Base-by-base conservation (phyloP, 2,113 vertebrate genomes). In the Balaenoptera acutorostrata region DNA sequence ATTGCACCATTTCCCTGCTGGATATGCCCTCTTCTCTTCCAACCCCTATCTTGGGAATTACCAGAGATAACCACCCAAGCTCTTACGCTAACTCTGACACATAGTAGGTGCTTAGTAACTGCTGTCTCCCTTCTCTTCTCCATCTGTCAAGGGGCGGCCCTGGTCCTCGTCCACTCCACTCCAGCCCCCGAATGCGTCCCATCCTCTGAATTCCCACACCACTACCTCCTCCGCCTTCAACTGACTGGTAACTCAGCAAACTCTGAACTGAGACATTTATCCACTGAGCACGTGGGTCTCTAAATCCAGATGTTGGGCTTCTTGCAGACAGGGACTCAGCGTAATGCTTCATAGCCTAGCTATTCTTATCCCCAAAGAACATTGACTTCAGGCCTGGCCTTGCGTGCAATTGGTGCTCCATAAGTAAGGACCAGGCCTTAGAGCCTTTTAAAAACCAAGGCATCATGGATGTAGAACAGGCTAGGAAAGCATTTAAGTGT, bases 151-250 rank as follows among this genome's bases (percentile, higher is more conserved):
- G n/a, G 77, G 20, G n/a, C 41, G 36, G 23, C 14, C 64, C 44
- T 55, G n/a, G 23, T 36, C n/a, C 71, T 21, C 1, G 13, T 68
- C 8, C 88, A 72, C 11, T 18, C 49, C 9, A 31, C 25, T 8
- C 14, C 33, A 14, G n/a, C 9, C 57, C 49, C 33, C 7, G 4
- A 6, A 46, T 23, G 6, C 0, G 0, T 12, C 31, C 52, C 18
- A 18, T 61, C 33, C 63, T 91, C 84, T 71, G 77, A 66, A 61
- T 41, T 61, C 71, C 55, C 17, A 17, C 1, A 49, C 61, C 9
- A 2, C n/a, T 69, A 21, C 21, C 17, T 36, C 83, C 41, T 77
- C 55, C 57, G 10, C 33, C 15, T 63, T 39, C 20, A 14, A 4
- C 1, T 39, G 72, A 69, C 61, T 5, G 1, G n/a, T 36, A 52